These are phyloP conservation scores for Brachyalestes nurse DNA, from an alignment of 2,797 vertebrate species.

Conservation along the genomic window DNA sequence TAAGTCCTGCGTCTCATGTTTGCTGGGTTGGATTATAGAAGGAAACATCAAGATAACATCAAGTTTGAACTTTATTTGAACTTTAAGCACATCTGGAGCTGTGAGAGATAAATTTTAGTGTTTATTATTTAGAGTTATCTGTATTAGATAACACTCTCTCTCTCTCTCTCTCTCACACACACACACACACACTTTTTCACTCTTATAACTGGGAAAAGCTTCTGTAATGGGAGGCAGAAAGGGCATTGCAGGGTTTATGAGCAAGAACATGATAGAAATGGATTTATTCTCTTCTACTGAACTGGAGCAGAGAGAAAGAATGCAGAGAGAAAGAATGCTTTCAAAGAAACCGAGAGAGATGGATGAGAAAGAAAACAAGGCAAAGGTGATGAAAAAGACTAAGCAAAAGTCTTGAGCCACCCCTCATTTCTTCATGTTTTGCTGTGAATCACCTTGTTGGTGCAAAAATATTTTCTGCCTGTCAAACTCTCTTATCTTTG, in stretches of 20 bases:
- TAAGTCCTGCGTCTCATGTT: too few species aligned
- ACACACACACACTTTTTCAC: background rate
- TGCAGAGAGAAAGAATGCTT: background rate
- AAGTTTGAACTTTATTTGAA: conserved; percentile 22
- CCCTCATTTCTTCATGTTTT: too few species aligned
- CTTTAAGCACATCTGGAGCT: background rate
- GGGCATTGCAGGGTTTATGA: background rate
- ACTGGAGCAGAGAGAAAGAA: background rate
- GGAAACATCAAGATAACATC: background rate
- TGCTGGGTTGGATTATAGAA: too few species aligned
- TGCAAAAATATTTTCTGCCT: too few species aligned
- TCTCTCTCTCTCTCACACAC: background rate
- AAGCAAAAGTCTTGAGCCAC: too few species aligned
- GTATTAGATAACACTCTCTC: background rate
- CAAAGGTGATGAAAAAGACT: too few species aligned
- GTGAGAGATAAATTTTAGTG: background rate
- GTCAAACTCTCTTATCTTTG: too few species aligned
- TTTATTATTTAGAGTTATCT: conserved; percentile 14
- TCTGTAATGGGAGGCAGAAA: background rate
- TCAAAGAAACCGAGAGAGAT: background rate
- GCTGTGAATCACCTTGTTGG: too few species aligned
- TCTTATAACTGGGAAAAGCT: background rate
- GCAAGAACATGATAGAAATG: background rate
- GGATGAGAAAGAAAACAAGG: background rate
- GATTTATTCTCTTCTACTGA: background rate